phyloP scores from a whole-genome alignment of 2,113 vertebrate genomes.

The Dipodomys ordii region DNA sequence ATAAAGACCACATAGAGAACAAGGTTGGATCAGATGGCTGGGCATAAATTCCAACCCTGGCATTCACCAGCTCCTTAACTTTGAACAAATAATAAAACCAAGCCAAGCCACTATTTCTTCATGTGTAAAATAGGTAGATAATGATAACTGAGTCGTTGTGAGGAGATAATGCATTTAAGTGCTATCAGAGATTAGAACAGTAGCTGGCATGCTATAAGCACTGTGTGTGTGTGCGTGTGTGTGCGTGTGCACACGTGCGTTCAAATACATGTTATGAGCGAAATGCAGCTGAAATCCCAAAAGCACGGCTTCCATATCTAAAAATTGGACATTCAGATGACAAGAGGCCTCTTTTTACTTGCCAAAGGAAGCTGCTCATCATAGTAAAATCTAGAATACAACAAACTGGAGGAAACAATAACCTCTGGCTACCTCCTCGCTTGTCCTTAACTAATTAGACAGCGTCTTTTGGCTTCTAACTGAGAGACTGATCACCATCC shows the following conservation, averaged over 20 bases:
- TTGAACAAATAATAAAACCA: not conserved
- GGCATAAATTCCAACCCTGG: not conserved
- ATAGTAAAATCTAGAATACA: not conserved
- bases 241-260: not conserved
- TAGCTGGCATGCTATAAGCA: too few relatives aligned
- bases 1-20: not conserved
- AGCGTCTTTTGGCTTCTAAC: not conserved
- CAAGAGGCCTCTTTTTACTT: not conserved
- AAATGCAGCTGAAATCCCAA: not conserved
- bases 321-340: not conserved
- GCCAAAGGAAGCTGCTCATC: not conserved
- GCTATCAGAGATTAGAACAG: too few relatives aligned
- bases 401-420: not conserved
- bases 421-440: not conserved
- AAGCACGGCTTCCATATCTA: not conserved
- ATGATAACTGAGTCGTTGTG: not conserved
- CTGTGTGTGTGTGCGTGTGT: too few relatives aligned
- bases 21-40: not conserved
- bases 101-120: not conserved
- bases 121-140: not conserved
- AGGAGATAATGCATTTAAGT: not conserved
- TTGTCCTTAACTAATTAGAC: not conserved
- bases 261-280: not conserved
- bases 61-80: not conserved
- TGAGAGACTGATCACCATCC: not conserved